A percentile compares a stretch with the other conserved stretches of the same genome.
Conservation (phyloP, 2,797 vertebrate species). For the Lophotriccus pileatus region DNA sequence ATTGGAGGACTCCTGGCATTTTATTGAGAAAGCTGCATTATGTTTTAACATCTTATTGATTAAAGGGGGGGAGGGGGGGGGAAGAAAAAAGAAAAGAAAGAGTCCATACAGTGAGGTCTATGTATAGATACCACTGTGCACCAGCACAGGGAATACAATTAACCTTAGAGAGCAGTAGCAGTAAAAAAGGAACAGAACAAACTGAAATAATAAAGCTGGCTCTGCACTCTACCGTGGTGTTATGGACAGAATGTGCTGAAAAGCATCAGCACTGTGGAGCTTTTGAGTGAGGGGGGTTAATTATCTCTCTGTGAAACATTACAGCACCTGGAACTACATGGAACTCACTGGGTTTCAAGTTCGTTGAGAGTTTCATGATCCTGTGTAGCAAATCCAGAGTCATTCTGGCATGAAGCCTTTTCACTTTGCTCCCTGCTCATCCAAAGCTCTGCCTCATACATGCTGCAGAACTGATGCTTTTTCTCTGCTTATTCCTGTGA, state of each 20-base stretch:
- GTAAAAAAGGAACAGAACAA: slow-evolving; percentile 40
- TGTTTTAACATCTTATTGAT: slow-evolving; percentile 47
- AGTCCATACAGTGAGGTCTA: slow-evolving; percentile 10
- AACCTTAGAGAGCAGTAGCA: slow-evolving; percentile 48
- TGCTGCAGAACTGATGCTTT: background rate
- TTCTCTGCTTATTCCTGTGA: background rate
- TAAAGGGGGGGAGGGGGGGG: background rate
- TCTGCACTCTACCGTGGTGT: slow-evolving; percentile 2
- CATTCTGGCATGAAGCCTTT: slow-evolving; percentile 20
- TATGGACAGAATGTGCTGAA: slow-evolving; percentile 35
- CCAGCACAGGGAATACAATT: slow-evolving; percentile 53
- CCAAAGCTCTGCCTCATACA: background rate
- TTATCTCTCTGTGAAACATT: slow-evolving; percentile 57
- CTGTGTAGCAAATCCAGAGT: slow-evolving; percentile 26
- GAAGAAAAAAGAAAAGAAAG: background rate
- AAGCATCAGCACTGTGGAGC: background rate
- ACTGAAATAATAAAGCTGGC: slow-evolving; percentile 57
- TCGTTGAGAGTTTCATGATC: slow-evolving; percentile 26
- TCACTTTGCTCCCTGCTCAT: background rate
- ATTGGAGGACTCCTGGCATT: slow-evolving; percentile 2
- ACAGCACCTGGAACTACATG: slow-evolving; percentile 39
- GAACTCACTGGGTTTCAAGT: slow-evolving; percentile 17
- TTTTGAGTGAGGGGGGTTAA: slow-evolving; percentile 48
- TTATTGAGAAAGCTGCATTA: background rate
- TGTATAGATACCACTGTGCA: slow-evolving; percentile 35